Conservation (phyloP, 2,113 vertebrate genomes). For the Erythrolamprus reginae region DNA sequence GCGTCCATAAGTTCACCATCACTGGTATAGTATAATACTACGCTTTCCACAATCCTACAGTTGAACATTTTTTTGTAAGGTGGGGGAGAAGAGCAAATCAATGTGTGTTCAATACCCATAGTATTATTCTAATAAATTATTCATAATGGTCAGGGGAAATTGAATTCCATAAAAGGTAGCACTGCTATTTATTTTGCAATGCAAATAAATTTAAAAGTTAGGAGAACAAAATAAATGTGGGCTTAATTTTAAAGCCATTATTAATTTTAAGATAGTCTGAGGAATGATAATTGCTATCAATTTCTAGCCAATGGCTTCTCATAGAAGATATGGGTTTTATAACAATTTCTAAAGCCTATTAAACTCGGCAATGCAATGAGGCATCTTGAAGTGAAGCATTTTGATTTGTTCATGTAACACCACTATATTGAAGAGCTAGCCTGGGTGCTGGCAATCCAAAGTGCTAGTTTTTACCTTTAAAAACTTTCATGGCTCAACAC, state of each 20-base stretch:
- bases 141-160: background rate
- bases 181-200: background rate
- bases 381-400: background rate
- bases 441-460: background rate
- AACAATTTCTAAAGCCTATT: conserved; percentile 6
- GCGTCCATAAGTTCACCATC: too few relatives aligned
- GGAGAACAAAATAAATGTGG: background rate
- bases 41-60: background rate
- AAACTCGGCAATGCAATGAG: background rate
- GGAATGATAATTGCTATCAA: background rate
- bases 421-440: background rate
- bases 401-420: background rate
- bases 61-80: conserved; percentile 8
- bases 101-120: rapidly evolving
- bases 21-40: background rate
- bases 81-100: background rate
- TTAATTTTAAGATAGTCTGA: background rate
- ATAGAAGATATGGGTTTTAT: background rate
- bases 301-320: background rate
- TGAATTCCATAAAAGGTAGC: background rate
- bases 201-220: background rate
- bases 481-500: background rate
- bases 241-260: background rate
- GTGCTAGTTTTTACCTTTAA: background rate
- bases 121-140: background rate